Base-by-base conservation (phyloP, 2,113 vertebrate genomes). In the Notothenia rossii region DNA sequence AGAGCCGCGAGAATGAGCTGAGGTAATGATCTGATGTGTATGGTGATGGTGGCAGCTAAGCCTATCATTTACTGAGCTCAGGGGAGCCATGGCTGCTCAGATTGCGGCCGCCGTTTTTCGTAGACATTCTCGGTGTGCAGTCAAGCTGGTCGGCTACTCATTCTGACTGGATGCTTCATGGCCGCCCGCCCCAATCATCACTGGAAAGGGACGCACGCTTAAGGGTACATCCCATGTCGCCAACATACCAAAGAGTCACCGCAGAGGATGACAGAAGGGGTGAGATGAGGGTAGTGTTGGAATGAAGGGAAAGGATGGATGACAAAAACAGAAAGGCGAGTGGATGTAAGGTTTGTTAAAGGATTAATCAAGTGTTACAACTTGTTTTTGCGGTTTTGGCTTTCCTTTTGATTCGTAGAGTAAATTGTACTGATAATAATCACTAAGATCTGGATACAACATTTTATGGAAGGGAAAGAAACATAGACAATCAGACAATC, bases 31-130 rank as follows among this genome's bases (percentile, higher is more conserved):
- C 64, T 67, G 46, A 58, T 66, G 61, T 40, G 20, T 62, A 56
- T 61, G 56, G 69, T 20, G 77, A 82, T 25, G 73, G 66, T 79
- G 77, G 78, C 14, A 84, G 70, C 61, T 40, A 62, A 88, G 82
- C 72, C 86, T 82, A 58, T 84, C 61, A 89, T 91, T 84, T 75
- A 55, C 43, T 43, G 29, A 82, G 58, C 25, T 5, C 68, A 53
- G 54, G 62, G 62, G 74, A 79, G 76, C 63, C 58, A 54, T 18
- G 71, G 75, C 73, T 25, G 68, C 80, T 79, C 66, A 58, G 69
- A 73, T 6, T 72, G 82, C 3, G 22, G 82, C 78, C 14, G 10
- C 71, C n/a, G 68, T 59, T 62, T 60, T 56, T 72, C 1, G 7
- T 77, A 74, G 64, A 77, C 75, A 71, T 80, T 68, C 81, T 63